phyloP scores from a whole-genome alignment of 1,140 invertebrate species.

The Drosophila mayri region DNA sequence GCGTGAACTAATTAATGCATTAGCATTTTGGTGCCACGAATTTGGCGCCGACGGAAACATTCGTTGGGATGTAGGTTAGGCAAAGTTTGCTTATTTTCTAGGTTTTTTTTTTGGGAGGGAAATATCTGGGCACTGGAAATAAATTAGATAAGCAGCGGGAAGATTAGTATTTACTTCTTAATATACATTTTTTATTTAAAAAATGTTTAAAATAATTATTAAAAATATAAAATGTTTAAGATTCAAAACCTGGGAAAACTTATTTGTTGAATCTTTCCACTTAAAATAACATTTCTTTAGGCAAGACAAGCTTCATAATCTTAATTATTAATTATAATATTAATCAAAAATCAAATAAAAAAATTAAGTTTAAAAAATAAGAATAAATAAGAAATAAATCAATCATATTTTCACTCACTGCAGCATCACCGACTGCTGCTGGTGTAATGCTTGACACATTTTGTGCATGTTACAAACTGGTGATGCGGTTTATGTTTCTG shows the following conservation, averaged over 20 bases:
- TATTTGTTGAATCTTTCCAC: background rate
- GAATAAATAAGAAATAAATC: too few species aligned
- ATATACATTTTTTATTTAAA: background rate
- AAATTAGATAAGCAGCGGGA: background rate
- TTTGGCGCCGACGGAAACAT: constrained; percentile 50
- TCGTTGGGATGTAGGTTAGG: constrained; percentile 57
- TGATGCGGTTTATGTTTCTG: constrained; percentile 54
- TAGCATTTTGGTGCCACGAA: constrained; percentile 60
- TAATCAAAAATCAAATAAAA: background rate
- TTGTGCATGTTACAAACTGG: constrained; percentile 35
- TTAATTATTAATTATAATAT: too few species aligned
- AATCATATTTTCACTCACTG: background rate
- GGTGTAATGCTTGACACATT: constrained; percentile 59
- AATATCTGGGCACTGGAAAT: background rate
- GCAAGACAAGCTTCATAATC: background rate
- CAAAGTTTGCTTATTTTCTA: constrained; percentile 24
- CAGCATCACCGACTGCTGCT: constrained; percentile 10
- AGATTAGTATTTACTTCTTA: fast-evolving
- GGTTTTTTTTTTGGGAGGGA: constrained; percentile 17
- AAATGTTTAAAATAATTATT: background rate
- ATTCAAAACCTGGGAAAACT: background rate
- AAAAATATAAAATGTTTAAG: background rate
- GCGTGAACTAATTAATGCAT: constrained; percentile 76
- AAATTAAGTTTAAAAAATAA: background rate
- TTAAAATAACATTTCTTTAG: background rate